These are phyloP conservation scores for Lasioglossum morio DNA, from an alignment of 2,888 invertebrate species.

Conservation along the genomic window DNA sequence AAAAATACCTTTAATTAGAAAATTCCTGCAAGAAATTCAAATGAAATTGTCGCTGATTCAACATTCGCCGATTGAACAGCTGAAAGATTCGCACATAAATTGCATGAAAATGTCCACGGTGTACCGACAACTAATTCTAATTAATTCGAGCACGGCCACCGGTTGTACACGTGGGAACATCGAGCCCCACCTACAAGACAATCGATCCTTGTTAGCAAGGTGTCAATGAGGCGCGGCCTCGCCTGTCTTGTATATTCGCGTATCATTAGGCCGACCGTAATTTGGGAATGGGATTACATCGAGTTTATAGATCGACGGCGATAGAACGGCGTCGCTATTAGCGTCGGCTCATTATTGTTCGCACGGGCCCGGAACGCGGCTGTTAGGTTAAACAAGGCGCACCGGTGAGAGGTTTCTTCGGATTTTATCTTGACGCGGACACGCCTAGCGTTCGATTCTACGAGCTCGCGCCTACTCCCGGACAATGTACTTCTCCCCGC, in stretches of 20 bases:
- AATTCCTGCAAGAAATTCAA: background rate
- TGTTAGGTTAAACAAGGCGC: slow-evolving; percentile 64
- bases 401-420: slow-evolving; percentile 56
- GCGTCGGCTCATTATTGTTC: slow-evolving; percentile 57
- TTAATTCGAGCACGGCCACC: background rate
- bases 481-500: slow-evolving; percentile 62
- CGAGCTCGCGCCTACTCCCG: slow-evolving; percentile 51
- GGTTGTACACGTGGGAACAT: slow-evolving; percentile 8
- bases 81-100: background rate
- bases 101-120: background rate
- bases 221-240: slow-evolving; percentile 26
- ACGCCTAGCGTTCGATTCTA: slow-evolving; percentile 62
- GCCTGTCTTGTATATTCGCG: background rate
- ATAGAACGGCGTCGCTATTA: slow-evolving; percentile 51
- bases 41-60: background rate
- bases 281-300: slow-evolving; percentile 44
- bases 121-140: background rate
- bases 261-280: slow-evolving; percentile 21
- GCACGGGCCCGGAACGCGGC: slow-evolving; percentile 37
- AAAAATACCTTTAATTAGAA: background rate
- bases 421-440: slow-evolving; percentile 66
- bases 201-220: slow-evolving; percentile 38
- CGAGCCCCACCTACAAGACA: slow-evolving; percentile 12
- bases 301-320: slow-evolving; percentile 50
- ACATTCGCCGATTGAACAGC: background rate